These are phyloP conservation scores for Sterna hirundo DNA, from an alignment of 2,113 vertebrate species.

Conservation along the genomic window DNA sequence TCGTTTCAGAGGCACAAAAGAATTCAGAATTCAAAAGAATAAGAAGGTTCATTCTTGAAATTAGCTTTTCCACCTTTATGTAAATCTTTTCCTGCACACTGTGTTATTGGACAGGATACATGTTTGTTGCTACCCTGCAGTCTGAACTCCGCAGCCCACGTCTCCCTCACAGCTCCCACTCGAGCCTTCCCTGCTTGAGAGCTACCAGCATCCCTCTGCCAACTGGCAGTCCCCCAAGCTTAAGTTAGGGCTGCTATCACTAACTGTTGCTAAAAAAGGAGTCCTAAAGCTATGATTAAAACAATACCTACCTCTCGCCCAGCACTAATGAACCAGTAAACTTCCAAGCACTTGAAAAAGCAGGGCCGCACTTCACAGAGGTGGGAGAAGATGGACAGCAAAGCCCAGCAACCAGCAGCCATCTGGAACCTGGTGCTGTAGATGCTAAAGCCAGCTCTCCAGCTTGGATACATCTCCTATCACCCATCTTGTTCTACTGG, in stretches of 20 bases:
- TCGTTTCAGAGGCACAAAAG: neutral
- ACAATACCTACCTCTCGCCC: neutral
- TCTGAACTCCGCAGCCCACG: neutral
- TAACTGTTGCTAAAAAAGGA: neutral
- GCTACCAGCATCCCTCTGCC: neutral
- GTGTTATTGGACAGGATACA: neutral
- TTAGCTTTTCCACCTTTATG: neutral
- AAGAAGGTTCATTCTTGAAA: neutral
- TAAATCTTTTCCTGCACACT: neutral
- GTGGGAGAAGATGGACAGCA: neutral
- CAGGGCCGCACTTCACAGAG: neutral
- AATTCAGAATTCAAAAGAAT: neutral
- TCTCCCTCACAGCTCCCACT: neutral
- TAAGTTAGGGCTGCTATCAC: neutral
- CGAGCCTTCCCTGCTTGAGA: neutral
- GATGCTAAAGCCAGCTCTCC: neutral
- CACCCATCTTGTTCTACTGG: neutral
- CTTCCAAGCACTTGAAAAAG: neutral
- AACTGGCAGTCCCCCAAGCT: neutral
- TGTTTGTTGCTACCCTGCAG: neutral
- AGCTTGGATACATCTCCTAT: neutral
- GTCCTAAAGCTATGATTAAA: neutral
- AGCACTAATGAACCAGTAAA: neutral
- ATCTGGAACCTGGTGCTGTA: neutral
- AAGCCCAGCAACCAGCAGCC: neutral